Conservation (phyloP, 2,888 invertebrate species). For the Polydrusus tereticollis region DNA sequence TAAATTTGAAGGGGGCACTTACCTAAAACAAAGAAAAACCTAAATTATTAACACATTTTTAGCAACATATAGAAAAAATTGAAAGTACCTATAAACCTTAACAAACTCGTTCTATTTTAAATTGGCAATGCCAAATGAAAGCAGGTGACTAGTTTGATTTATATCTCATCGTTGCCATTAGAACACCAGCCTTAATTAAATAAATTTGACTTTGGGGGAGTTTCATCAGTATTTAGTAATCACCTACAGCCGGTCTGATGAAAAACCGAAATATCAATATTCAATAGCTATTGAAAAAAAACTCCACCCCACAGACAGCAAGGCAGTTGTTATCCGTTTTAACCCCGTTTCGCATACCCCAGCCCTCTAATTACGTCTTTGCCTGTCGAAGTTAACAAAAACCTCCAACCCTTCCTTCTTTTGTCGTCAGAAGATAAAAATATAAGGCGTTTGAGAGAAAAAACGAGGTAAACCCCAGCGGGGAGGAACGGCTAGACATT, state of each 20-base stretch:
- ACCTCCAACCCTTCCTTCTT: conserved; percentile 38
- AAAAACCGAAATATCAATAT: conserved; percentile 8
- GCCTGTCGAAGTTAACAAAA: conserved; percentile 31
- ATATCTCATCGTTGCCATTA: no score
- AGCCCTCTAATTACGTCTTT: conserved; percentile 22
- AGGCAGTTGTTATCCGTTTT: conserved; percentile 23
- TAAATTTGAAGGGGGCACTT: no score
- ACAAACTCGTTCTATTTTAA: no score
- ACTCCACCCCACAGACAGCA: not conserved
- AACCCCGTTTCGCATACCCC: conserved; percentile 8
- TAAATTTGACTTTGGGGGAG: no score
- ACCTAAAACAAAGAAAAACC: no score
- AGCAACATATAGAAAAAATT: no score
- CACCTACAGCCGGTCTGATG: not conserved
- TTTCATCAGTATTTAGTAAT: not conserved
- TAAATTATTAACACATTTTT: no score
- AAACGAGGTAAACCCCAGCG: conserved; percentile 24
- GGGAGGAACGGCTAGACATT: conserved; percentile 46
- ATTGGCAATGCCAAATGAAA: no score
- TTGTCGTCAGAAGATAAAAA: conserved; percentile 38
- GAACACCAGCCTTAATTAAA: no score
- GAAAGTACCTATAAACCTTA: no score
- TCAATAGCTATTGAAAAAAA: conserved; percentile 14
- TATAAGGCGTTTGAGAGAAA: conserved; percentile 37
- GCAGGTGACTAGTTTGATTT: no score